Base-by-base conservation (phyloP, 2,888 invertebrate genomes). In the Mythimna albipuncta region DNA sequence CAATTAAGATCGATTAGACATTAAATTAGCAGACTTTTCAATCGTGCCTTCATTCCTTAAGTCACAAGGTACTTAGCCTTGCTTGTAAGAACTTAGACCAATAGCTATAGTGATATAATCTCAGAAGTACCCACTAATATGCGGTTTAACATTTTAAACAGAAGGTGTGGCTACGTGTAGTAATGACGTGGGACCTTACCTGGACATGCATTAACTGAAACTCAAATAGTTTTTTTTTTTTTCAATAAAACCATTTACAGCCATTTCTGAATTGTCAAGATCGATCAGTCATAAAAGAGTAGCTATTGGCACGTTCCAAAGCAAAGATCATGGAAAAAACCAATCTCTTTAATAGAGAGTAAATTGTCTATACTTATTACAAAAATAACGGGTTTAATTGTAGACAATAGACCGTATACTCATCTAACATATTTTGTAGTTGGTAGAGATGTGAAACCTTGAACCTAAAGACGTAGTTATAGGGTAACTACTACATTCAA, bases 101-200 rank as follows among this genome's bases (percentile, higher is more conserved):
- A 47, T 65, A 65, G n/a, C 13, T 54, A 26, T 55, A 47, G 10
- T 35, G 13, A 47, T 54, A 38, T 47, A 13, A 55, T 75, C 21
- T 35, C 5, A 26, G 16, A 26, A 38, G 44, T 64, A 32, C 50
- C 19, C 32, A 47, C 32, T 26, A 44, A 75, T 47, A 38, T 69
- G 54, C 26, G 26, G 52, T 47, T 59, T 38, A 52, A 52, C 26
- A 26, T 26, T 26, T 26, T 26, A 26, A 26, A 35, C 35, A 35
- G 4, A 44, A 47, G 11, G 47, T 55, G 26, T 6, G 41, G 38
- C 10, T 59, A 77, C 59, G 74, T 77, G 77, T 50, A 69, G 7
- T 21, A 11, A 10, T 47, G 72, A 75, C 55, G 55, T 57, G 5
- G 3, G 10, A 6, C 16, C 4, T 1, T 35, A 70, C 10, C 13